A percentile compares a stretch with the other conserved stretches of the same genome.
phyloP scores from a whole-genome alignment of 2,797 vertebrate genomes.

The Sebastes oblongus region DNA sequence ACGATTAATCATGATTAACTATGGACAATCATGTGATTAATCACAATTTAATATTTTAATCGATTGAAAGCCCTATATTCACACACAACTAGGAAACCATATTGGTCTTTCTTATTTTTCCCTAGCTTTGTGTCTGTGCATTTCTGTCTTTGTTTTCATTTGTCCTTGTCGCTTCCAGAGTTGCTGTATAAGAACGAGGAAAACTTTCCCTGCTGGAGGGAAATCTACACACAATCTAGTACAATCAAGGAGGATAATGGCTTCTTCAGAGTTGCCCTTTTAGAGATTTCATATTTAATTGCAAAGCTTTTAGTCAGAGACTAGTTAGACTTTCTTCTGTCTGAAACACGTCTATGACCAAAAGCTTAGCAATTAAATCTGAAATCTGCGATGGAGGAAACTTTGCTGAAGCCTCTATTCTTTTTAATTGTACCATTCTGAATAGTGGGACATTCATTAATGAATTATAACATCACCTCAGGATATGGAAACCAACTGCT shows the following conservation, averaged over 20 bases:
- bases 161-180: slow-evolving; percentile 3
- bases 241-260: slow-evolving; percentile 19
- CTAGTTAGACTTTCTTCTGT: slow-evolving; percentile 10
- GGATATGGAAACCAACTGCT: slow-evolving; percentile 50
- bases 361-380: slow-evolving; percentile 41
- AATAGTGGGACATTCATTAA: slow-evolving; percentile 59
- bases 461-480: slow-evolving; percentile 60
- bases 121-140: neutral
- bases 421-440: slow-evolving; percentile 52
- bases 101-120: neutral
- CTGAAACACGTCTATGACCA: slow-evolving; percentile 26
- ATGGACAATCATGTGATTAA: too few relatives aligned
- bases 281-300: slow-evolving; percentile 19
- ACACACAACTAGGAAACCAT: neutral
- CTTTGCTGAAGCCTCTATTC: slow-evolving; percentile 32
- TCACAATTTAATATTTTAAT: too few relatives aligned
- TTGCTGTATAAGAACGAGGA: neutral
- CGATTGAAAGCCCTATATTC: too few relatives aligned
- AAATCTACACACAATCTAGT: slow-evolving; percentile 4
- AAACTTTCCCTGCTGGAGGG: slow-evolving; percentile 1
- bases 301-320: slow-evolving; percentile 24
- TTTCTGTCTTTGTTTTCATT: neutral
- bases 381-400: slow-evolving; percentile 15
- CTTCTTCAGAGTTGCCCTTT: slow-evolving; percentile 3
- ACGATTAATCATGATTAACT: too few relatives aligned